These are phyloP conservation scores for Megalopta genalis DNA, from an alignment of 1,140 invertebrate genomes.

Conservation along the genomic window DNA sequence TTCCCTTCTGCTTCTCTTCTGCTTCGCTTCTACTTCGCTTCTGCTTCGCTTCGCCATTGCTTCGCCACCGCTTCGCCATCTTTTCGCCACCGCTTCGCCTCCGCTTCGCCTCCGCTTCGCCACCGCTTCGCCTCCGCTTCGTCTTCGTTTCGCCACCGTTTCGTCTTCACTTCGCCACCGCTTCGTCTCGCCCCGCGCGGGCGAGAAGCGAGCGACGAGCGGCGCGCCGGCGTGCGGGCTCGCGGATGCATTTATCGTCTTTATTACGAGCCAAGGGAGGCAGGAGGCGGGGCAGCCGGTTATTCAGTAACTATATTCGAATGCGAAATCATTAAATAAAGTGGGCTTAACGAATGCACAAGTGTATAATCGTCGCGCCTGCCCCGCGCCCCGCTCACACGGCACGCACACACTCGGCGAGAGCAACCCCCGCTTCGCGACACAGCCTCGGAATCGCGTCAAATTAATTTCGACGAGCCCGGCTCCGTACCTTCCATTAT, in stretches of 20 bases:
- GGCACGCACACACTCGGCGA: not conserved
- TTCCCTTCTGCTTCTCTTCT: too few relatives aligned
- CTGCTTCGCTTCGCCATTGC: too few relatives aligned
- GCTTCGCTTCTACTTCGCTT: too few relatives aligned
- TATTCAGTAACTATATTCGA: slow-evolving; percentile 49
- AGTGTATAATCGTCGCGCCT: slow-evolving; percentile 34
- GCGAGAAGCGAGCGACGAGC: too few relatives aligned
- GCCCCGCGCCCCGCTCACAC: slow-evolving; percentile 8
- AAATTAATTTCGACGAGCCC: slow-evolving; percentile 41
- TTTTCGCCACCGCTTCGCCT: too few relatives aligned
- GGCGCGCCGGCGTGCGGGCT: not conserved
- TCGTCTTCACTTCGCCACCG: too few relatives aligned
- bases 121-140: too few relatives aligned
- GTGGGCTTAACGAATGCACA: slow-evolving; percentile 46
- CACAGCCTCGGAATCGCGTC: slow-evolving; percentile 21
- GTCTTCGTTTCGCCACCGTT: too few relatives aligned
- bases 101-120: too few relatives aligned
- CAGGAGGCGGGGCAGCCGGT: slow-evolving; percentile 1
- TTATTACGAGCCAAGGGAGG: slow-evolving; percentile 24
- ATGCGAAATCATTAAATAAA: slow-evolving; percentile 47
- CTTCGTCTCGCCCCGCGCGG: not conserved
- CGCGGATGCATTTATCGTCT: slow-evolving; percentile 38
- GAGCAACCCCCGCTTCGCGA: not conserved
- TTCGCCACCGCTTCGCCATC: too few relatives aligned
- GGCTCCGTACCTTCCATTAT: slow-evolving; percentile 37